A percentile compares a stretch with the other conserved stretches of the same genome.
These are phyloP conservation scores for Chanos chanos DNA, from an alignment of 2,797 vertebrate genomes.

Conservation along the genomic window DNA sequence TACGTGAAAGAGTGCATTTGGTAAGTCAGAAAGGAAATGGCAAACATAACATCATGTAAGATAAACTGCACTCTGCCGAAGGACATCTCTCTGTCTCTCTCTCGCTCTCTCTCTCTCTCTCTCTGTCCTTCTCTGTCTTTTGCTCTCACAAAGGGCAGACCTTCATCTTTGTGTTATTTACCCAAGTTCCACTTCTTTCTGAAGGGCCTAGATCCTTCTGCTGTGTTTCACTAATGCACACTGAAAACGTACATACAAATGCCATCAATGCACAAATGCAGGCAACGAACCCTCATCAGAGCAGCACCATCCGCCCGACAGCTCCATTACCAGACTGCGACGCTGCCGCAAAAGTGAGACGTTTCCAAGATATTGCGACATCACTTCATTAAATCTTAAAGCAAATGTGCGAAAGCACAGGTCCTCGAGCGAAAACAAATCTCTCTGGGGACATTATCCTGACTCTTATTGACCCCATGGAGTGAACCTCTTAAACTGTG, in stretches of 20 bases:
- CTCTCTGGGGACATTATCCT: slow-evolving; percentile 23
- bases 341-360: slow-evolving; percentile 61
- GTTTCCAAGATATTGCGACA: slow-evolving; percentile 54
- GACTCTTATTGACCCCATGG: slow-evolving; percentile 6
- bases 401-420: slow-evolving; percentile 40
- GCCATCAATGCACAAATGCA: slow-evolving; percentile 65
- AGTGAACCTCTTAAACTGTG: neutral
- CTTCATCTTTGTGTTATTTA: slow-evolving; percentile 28
- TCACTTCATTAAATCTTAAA: slow-evolving; percentile 66
- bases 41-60: no score
- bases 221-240: slow-evolving; percentile 61
- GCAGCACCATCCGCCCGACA: slow-evolving; percentile 47
- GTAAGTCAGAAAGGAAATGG: neutral
- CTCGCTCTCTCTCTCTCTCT: neutral
- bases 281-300: slow-evolving; percentile 56
- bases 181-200: slow-evolving; percentile 56
- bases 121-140: no score
- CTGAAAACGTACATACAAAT: slow-evolving; percentile 71
- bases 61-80: no score
- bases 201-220: slow-evolving; percentile 54
- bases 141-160: slow-evolving; percentile 37
- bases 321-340: slow-evolving; percentile 50
- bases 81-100: neutral
- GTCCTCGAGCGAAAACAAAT: slow-evolving; percentile 45
- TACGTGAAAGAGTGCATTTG: neutral